Evolutionary conservation across 2,888 invertebrate species (phyloP).

Genomic region (Cephus sareptanus): DNA sequence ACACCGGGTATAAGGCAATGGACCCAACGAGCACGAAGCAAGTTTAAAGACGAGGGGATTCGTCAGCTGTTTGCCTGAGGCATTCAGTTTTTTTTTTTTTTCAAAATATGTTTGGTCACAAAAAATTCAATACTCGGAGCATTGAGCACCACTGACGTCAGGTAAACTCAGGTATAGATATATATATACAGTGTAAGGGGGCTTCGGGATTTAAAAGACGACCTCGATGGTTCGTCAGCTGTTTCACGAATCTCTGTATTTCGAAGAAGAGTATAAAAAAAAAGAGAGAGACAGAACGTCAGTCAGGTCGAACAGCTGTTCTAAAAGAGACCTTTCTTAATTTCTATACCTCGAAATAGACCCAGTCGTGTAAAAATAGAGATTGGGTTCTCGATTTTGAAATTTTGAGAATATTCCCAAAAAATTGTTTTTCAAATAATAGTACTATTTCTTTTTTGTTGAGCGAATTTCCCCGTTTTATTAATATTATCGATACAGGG

Average conservation of each 20-base stretch:
- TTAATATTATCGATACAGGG: too few species aligned
- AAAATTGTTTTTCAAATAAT: too few species aligned
- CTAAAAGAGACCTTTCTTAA: neutral
- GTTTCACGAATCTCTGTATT: conserved; percentile 21
- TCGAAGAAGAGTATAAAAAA: conserved; percentile 15
- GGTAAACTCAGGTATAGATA: neutral
- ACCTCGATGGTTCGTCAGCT: conserved; percentile 25
- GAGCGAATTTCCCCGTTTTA: too few species aligned
- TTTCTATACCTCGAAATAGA: neutral
- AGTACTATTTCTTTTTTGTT: too few species aligned
- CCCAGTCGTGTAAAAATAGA: neutral
- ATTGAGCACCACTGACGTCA: neutral
- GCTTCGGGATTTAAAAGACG: neutral
- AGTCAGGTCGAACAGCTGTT: conserved; percentile 23
- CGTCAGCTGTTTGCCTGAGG: neutral
- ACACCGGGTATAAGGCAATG: neutral
- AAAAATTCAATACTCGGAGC: neutral
- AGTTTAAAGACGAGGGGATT: neutral
- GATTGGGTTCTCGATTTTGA: neutral
- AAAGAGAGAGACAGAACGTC: conserved; percentile 23
- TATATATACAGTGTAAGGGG: neutral
- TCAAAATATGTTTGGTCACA: neutral
- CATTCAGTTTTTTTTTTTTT: neutral
- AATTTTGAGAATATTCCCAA: neutral
- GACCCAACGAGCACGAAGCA: neutral